Base-by-base conservation (phyloP, 2,797 vertebrate species). In the Melanotaenia nigrans region DNA sequence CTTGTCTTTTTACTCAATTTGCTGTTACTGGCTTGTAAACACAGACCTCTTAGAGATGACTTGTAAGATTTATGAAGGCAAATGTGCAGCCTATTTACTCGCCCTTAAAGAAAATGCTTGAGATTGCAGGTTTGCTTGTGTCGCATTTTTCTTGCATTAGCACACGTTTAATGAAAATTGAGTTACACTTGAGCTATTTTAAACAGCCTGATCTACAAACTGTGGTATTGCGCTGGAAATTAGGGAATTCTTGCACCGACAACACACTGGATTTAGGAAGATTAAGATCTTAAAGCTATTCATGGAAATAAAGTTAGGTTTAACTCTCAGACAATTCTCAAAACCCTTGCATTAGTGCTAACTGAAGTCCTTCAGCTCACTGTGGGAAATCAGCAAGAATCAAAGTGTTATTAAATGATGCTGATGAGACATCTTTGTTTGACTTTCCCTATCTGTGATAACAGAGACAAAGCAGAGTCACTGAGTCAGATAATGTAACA, bases 1-100 rank as follows among this genome's bases (percentile, higher is more conserved):
- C 83, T 77, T 87, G 85, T 79, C 90, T 88, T 82, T 85, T 89
- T 90, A 87, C 70, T 88, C 87, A 89, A 87, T 92, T 89, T 84
- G 71, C 85, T 83, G 79, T 87, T 83, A 38, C 82, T 82, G 87
- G 84, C 69, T 53, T 30, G 64, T 77, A 81, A 86, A 73, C 77
- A 74, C 71, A 84, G 85, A 87, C 78, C 79, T 78, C 82, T 75
- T 75, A 69, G 85, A 85, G 81, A 86, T 87, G 85, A 83, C n/a
- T 68, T 74, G 62, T 75, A 66, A 42, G 78, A 60, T 66, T 61
- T 61, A 18, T 2, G 7, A 18, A 60, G 20, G 0, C 6, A 13
- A 38, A 66, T 28, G 55, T 73, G 81, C 54, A 22, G 64, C 83
- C 71, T 77, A 62, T 88, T 78, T 81, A 81, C 87, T 89, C 84